These are phyloP conservation scores for Venturia canescens DNA, from an alignment of 1,140 invertebrate genomes.

Conservation along the genomic window DNA sequence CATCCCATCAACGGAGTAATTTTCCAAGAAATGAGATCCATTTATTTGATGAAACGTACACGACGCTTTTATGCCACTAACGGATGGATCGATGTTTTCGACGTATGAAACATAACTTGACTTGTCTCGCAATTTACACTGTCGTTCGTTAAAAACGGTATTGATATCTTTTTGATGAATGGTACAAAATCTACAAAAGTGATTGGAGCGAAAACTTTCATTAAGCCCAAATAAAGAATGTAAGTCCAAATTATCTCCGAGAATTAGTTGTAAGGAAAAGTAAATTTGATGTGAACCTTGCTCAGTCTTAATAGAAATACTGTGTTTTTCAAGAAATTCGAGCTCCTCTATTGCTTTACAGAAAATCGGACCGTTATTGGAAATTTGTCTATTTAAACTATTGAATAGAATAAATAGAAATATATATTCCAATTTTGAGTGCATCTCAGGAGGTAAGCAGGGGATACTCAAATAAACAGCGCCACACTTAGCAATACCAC, in stretches of 20 bases:
- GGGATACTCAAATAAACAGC: not conserved
- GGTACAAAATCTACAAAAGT: conserved; percentile 62
- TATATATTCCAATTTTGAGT: not conserved
- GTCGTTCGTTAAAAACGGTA: conserved; percentile 47
- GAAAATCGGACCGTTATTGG: not conserved
- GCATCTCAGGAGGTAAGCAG: not conserved
- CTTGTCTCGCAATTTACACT: conserved; percentile 55
- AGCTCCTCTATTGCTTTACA: not conserved
- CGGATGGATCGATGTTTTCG: conserved; percentile 6
- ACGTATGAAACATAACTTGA: conserved; percentile 33
- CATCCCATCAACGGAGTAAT: conserved; percentile 60
- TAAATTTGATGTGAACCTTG: conserved; percentile 46
- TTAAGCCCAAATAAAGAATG: conserved; percentile 61
- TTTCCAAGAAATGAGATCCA: conserved; percentile 58
- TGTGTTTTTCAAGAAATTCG: conserved; percentile 55
- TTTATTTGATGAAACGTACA: conserved; percentile 47
- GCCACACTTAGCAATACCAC: not conserved
- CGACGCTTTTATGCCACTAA: conserved; percentile 46
- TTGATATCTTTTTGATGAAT: conserved; percentile 50
- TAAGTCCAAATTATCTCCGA: conserved; percentile 65
- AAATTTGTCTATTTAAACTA: not conserved
- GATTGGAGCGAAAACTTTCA: conserved; percentile 60
- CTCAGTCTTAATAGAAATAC: conserved; percentile 53
- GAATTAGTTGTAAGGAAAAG: conserved; percentile 57
- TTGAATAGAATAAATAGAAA: not conserved